Base-by-base conservation (phyloP, 1,140 invertebrate genomes). In the Ganaspis sp. region DNA sequence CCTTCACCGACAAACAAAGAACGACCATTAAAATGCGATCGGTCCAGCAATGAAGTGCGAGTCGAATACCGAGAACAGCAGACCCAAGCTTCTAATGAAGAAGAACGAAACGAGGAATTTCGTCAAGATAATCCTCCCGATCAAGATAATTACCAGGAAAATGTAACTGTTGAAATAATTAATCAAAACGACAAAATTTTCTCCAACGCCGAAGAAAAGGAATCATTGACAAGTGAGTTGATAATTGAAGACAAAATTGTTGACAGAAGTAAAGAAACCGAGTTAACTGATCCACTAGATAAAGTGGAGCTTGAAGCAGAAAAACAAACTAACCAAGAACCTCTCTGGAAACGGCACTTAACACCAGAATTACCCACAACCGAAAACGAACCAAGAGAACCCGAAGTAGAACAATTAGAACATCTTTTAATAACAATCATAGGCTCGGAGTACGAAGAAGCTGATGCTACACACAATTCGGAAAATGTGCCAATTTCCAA, bases 341-440 rank as follows among this genome's bases (percentile, higher is more conserved):
- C 54, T 74, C 54, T 11, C 72, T 77, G 42, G 69, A 76, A 70
- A 15, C n/a, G 78, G 78, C 53, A 69, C 17, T 29, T 72, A 74
- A 17, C 15, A 53, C 37, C 4, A 17, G 72, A 75, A 53, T 42
- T 77, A 17, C n/a, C 71, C 4, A 72, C 73, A 21, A n/a, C 80
- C 9, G 38, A 74, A 45, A 38, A 8, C 19, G 80, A 81, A 23
- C 81, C 42, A 11, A 79, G 78, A 15, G 75, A 86, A 38, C 84
- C 86, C 12, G 87, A 89, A 74, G 83, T 87, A 11, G 89, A 91
- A 58, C 86, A 90, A 69, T 74, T 91, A n/a, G 86, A 90, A 26
- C 81, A 79, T 72, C 71, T 90, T 45, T 70, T 91, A 8, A 85
- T 87, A 4, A 89, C 87, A 37, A 89, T 91, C 29, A 88, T 90